Base-by-base conservation (phyloP, 2,113 vertebrate species). In the Hyla sarda region DNA sequence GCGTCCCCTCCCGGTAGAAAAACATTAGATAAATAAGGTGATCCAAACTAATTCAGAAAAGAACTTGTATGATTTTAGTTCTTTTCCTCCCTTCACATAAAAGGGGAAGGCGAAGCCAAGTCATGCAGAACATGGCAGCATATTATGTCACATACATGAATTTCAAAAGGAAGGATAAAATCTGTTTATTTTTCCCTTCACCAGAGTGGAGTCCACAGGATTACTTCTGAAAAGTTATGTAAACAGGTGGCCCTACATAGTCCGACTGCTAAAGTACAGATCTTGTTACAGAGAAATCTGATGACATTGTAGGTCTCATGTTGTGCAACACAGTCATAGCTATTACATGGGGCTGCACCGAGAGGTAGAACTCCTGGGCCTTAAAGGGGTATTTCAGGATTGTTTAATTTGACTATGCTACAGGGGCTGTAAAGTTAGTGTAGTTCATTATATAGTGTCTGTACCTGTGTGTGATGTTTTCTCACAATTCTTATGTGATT, bases 161-260 rank as follows among this genome's bases (percentile, higher is more conserved):
- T 85, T 54, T 67, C 58, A 67, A 54, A 77, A 30, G n/a, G 11
- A 69, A n/a, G 58, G 23, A 78, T 52, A 85, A 58, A 83, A 67
- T 82, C 16, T 74, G 56, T 74, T 74, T 74, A 83, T 58, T 83
- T 58, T 83, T 83, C 82, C 82, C 58, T 83, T n/a, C 32, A 23
- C 2, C 34, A 10, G 14, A 56, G 32, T 34, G 41, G 52, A 58
- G 19, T 10, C n/a, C 34, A 14, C 32, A 25, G 82, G 32, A 75
- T 83, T 83, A 83, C 52, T 45, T 23, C 25, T 37, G 32, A 72
- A 82, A 80, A 52, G 65, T 72, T n/a, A 72, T 72, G 69, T 72
- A 73, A 52, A 74, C 82, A 75, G 71, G 82, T 73, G 82, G 69
- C 82, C 67, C 50, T 25, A 11, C 34, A 41, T 41, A 83, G 52